Evolutionary conservation across 2,797 vertebrate genomes (phyloP).

Genomic region (Gambusia yucatana): DNA sequence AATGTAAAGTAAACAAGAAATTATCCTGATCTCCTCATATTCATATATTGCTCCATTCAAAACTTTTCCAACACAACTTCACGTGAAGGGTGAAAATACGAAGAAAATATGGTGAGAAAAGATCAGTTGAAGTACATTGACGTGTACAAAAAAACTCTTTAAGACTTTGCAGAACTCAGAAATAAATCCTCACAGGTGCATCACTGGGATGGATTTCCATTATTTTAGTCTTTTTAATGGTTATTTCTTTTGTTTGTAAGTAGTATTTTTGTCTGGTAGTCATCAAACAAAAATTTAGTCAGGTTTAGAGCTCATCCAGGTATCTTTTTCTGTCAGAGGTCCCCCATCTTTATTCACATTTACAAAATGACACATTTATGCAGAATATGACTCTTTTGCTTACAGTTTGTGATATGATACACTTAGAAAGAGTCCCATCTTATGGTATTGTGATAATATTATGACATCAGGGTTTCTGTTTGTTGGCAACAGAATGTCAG

Average conservation of each 20-base stretch:
- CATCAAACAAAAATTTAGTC: background rate
- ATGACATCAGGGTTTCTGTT: background rate
- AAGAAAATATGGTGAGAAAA: background rate
- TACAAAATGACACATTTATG: background rate
- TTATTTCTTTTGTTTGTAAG: background rate
- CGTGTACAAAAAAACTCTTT: background rate
- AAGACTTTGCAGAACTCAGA: background rate
- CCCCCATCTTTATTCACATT: background rate
- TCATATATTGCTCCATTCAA: background rate
- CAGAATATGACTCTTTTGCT: conserved; percentile 1
- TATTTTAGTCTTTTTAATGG: background rate
- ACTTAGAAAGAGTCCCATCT: background rate
- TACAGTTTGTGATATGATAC: background rate
- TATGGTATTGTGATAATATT: background rate
- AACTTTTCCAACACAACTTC: background rate
- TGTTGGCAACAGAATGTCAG: background rate
- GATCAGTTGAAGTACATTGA: background rate
- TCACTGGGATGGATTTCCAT: background rate
- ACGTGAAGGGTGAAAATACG: background rate
- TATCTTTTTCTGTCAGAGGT: background rate
- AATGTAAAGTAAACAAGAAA: background rate
- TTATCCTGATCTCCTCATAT: background rate
- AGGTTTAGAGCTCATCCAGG: background rate
- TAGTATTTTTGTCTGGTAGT: background rate
- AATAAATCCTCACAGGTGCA: background rate